A percentile compares a stretch with the other conserved stretches of the same genome.
These are phyloP conservation scores for Alethe diademata DNA, from an alignment of 2,113 vertebrate genomes.

Conservation along the genomic window DNA sequence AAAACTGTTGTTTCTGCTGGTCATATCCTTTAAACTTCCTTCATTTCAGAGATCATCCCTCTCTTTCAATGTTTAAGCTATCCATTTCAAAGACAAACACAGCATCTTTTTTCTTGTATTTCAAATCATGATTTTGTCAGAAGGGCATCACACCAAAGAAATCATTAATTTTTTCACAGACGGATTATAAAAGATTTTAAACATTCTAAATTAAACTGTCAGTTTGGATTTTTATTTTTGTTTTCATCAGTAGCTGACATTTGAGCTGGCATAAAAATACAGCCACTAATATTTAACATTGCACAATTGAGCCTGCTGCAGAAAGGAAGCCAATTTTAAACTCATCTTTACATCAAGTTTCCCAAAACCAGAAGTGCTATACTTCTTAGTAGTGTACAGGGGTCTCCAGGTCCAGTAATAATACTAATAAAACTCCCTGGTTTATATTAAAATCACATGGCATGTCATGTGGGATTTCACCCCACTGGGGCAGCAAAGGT, in stretches of 20 bases:
- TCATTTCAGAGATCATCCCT: not conserved
- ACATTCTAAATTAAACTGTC: not conserved
- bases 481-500: not conserved
- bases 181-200: not conserved
- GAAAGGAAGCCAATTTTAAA: not conserved
- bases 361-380: not conserved
- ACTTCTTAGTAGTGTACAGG: not conserved
- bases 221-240: not conserved
- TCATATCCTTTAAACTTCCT: not conserved
- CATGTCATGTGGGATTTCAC: not conserved
- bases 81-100: not conserved
- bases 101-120: not conserved
- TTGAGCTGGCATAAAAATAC: not conserved
- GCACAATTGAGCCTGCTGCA: not conserved
- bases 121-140: not conserved
- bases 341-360: not conserved
- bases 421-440: not conserved
- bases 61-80: not conserved
- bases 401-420: not conserved
- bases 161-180: not conserved
- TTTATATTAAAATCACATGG: not conserved
- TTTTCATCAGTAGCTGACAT: not conserved
- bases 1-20: not conserved
- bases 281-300: not conserved
- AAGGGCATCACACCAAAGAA: not conserved